Percentiles rank a stretch among this genome's conserved stretches.
These are phyloP conservation scores for Laupala kohalensis DNA, from an alignment of 1,140 invertebrate genomes.

Conservation along the genomic window DNA sequence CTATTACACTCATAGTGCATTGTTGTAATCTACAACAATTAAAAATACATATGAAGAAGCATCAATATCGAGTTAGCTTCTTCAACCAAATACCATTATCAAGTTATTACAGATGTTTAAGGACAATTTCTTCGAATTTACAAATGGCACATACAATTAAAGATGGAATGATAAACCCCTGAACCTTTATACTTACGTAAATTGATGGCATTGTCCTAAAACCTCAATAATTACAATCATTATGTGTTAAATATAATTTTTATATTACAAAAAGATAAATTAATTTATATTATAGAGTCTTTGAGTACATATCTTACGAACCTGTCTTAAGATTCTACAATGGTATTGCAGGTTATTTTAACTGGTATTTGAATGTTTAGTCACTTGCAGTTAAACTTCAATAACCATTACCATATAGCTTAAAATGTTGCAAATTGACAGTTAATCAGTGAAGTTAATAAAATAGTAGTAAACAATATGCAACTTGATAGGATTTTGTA, in stretches of 20 bases:
- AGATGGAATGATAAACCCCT: constrained; percentile 5
- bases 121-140: too few relatives aligned
- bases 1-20: background rate
- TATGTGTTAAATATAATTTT: background rate
- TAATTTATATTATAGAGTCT: background rate
- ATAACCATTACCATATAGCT: background rate
- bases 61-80: background rate
- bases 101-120: background rate
- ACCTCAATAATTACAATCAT: background rate
- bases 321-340: background rate
- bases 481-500: background rate
- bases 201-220: background rate
- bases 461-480: background rate
- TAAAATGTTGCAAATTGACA: background rate
- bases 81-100: background rate
- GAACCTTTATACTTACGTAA: background rate
- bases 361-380: background rate
- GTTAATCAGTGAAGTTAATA: background rate
- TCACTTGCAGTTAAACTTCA: background rate
- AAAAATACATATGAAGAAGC: background rate
- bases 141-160: constrained; percentile 1
- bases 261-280: constrained; percentile 3
- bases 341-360: background rate
- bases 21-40: background rate
- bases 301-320: background rate